Evolutionary conservation across 2,113 vertebrate genomes (phyloP).

Genomic region (Sceloporus undulatus): DNA sequence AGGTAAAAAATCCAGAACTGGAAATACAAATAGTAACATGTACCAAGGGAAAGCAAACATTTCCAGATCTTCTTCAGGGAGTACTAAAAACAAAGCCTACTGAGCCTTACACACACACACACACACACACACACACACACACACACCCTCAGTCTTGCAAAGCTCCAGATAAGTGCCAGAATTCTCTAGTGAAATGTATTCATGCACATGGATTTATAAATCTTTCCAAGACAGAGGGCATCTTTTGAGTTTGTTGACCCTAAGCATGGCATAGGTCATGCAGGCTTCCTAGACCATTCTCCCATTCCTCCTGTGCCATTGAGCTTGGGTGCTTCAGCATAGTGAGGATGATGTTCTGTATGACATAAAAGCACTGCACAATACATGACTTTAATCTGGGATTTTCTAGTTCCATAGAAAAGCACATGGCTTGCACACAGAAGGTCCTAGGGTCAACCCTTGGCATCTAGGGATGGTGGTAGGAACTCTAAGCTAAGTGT

Average conservation of each 20-base stretch:
- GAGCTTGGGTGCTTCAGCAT: background rate
- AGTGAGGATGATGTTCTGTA: background rate
- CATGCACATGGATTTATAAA: background rate
- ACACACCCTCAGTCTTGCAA: background rate
- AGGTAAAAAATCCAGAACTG: slow-evolving; percentile 32
- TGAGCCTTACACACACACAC: background rate
- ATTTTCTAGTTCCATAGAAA: too few relatives aligned
- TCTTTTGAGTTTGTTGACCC: too few relatives aligned
- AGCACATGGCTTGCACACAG: too few relatives aligned
- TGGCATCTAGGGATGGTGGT: too few relatives aligned
- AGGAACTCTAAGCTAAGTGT: too few relatives aligned
- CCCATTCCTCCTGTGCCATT: too few relatives aligned
- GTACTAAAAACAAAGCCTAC: slow-evolving; percentile 46
- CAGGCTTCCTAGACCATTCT: background rate
- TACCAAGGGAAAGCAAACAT: slow-evolving; percentile 44
- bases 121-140: too few relatives aligned
- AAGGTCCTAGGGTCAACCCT: too few relatives aligned
- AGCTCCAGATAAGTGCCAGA: background rate
- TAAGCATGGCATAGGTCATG: background rate
- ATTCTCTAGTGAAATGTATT: background rate
- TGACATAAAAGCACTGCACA: background rate
- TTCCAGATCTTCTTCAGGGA: slow-evolving; percentile 24
- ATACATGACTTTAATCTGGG: too few relatives aligned
- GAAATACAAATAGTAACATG: background rate
- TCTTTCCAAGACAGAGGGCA: background rate